Conservation (phyloP, 2,888 invertebrate species). For the Odontomyia ornata region DNA sequence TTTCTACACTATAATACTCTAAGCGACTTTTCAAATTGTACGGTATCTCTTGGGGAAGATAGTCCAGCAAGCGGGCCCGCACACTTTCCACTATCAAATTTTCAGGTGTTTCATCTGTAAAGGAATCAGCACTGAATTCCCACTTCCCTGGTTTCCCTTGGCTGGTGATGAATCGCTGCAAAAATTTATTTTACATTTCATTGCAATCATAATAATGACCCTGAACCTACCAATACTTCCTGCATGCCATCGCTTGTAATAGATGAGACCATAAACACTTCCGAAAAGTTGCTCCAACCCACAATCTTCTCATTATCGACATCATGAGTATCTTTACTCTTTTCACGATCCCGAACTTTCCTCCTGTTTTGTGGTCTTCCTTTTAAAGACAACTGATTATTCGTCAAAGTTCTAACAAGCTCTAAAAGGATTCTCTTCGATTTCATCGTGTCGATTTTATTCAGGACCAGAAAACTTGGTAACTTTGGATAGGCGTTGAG, state of each 20-base stretch:
- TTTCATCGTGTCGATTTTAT: slow-evolving; percentile 83
- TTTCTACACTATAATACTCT: slow-evolving; percentile 73
- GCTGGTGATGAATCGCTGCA: slow-evolving; percentile 53
- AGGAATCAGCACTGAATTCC: slow-evolving; percentile 72
- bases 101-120: slow-evolving; percentile 79
- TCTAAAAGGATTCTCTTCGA: slow-evolving; percentile 79
- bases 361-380: slow-evolving; percentile 54
- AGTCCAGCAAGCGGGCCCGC: slow-evolving; percentile 83
- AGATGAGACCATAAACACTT: slow-evolving; percentile 93
- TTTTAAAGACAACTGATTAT: slow-evolving; percentile 66
- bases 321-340: not conserved
- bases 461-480: slow-evolving; percentile 82
- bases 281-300: slow-evolving; percentile 82
- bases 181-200: slow-evolving; percentile 17
- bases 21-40: slow-evolving; percentile 75
- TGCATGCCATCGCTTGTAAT: slow-evolving; percentile 78
- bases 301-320: slow-evolving; percentile 52
- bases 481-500: slow-evolving; percentile 70
- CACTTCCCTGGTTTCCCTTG: slow-evolving; percentile 74
- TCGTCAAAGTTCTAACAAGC: slow-evolving; percentile 74
- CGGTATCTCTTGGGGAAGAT: slow-evolving; percentile 86
- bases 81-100: slow-evolving; percentile 78
- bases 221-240: slow-evolving; percentile 71
- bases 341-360: not conserved
- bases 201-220: not conserved